Conservation (phyloP, 2,888 invertebrate genomes). For the Chorisops tibialis region DNA sequence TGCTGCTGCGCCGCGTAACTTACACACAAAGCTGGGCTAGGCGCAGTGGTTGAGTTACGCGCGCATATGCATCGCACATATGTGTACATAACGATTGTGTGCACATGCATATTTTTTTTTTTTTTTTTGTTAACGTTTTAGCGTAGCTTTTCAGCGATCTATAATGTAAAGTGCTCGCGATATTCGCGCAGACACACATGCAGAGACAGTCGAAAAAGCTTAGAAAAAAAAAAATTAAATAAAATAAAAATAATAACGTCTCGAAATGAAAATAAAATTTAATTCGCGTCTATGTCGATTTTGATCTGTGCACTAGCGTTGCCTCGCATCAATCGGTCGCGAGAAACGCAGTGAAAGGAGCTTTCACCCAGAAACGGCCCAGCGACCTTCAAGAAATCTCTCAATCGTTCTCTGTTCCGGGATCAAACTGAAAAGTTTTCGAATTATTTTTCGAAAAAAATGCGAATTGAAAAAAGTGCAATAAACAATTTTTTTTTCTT, state of each 20-base stretch:
- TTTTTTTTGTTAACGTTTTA: constrained; percentile 7
- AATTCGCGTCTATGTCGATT: not conserved
- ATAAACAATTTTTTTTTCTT: too few relatives aligned
- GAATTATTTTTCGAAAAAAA: not conserved
- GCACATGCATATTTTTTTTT: constrained; percentile 24
- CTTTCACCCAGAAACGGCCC: constrained; percentile 34
- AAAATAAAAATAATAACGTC: not conserved
- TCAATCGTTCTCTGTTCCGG: constrained; percentile 6
- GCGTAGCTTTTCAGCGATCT: constrained; percentile 14
- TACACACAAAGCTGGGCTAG: constrained; percentile 2
- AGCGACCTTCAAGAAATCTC: constrained; percentile 20
- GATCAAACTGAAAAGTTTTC: not conserved
- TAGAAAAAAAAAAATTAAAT: not conserved
- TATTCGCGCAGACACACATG: not conserved
- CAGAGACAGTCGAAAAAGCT: constrained; percentile 1
- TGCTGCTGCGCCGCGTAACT: constrained; percentile 7
- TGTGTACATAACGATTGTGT: constrained; percentile 25
- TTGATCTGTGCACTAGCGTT: constrained; percentile 1
- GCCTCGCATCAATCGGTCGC: constrained; percentile 7
- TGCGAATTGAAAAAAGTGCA: too few relatives aligned
- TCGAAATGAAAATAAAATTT: constrained; percentile 13
- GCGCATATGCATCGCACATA: constrained; percentile 29
- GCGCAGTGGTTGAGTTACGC: constrained; percentile 25
- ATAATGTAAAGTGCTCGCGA: constrained; percentile 4
- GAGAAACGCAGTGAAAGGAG: constrained; percentile 36